phyloP scores from a whole-genome alignment of 2,888 invertebrate species.

The Amphimallon solstitiale region DNA sequence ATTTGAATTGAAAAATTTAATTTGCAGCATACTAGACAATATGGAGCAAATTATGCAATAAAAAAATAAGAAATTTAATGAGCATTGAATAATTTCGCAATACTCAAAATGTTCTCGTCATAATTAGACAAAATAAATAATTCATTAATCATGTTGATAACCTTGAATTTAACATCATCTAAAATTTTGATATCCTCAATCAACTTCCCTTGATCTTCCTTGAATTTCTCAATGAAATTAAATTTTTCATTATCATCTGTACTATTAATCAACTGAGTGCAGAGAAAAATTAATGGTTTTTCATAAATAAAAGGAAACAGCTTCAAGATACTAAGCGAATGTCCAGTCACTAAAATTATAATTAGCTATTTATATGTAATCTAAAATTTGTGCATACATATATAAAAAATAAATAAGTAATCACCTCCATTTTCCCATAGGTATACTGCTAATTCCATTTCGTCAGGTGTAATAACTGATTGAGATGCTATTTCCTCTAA shows the following conservation, averaged over 20 bases:
- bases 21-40: too few relatives aligned
- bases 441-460: slow-evolving; percentile 11
- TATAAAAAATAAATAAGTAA: neutral
- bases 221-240: slow-evolving; percentile 11
- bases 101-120: slow-evolving; percentile 2
- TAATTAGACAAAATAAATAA: slow-evolving; percentile 21
- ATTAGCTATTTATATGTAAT: neutral
- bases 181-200: neutral
- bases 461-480: neutral
- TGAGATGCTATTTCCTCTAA: slow-evolving; percentile 15
- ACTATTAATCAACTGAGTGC: slow-evolving; percentile 4
- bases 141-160: slow-evolving; percentile 11
- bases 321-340: slow-evolving; percentile 7
- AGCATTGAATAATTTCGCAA: slow-evolving; percentile 10
- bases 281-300: slow-evolving; percentile 8
- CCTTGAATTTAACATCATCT: neutral
- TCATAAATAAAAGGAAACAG: slow-evolving; percentile 33
- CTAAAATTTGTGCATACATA: neutral
- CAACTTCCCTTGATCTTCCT: neutral
- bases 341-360: neutral
- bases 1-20: neutral
- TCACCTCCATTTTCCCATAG: slow-evolving; percentile 13
- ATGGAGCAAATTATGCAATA: too few relatives aligned
- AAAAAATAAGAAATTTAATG: neutral
- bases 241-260: slow-evolving; percentile 3